phyloP scores from a whole-genome alignment of 2,113 vertebrate species.

The Pyxicephalus adspersus region DNA sequence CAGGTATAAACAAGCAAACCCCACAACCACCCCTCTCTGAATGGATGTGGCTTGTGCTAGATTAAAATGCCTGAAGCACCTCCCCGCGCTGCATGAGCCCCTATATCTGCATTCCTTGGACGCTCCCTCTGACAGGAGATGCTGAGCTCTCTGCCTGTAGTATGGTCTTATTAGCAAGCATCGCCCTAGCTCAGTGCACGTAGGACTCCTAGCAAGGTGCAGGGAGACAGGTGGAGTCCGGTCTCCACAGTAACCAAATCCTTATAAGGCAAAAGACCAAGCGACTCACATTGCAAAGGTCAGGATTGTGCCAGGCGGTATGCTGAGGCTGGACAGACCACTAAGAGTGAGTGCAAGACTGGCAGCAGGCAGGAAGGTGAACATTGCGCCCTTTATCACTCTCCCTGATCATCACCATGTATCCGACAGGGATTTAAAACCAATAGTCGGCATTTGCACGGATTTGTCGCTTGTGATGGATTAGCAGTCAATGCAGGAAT shows the following conservation, averaged over 20 bases:
- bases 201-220: slow-evolving; percentile 52
- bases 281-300: slow-evolving; percentile 81
- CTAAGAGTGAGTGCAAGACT: slow-evolving; percentile 43
- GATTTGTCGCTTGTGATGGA: slow-evolving; percentile 56
- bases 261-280: slow-evolving; percentile 74
- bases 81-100: slow-evolving; percentile 26
- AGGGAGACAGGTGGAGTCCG: slow-evolving; percentile 88
- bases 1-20: slow-evolving; percentile 23
- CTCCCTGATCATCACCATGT: slow-evolving; percentile 1
- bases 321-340: slow-evolving; percentile 56
- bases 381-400: slow-evolving; percentile 13
- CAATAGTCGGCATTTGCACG: not conserved
- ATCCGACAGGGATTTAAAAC: not conserved
- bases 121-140: not conserved
- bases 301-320: slow-evolving; percentile 61
- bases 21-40: not conserved
- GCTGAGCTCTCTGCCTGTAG: not conserved
- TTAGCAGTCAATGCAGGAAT: slow-evolving; percentile 56
- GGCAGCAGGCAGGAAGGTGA: not conserved
- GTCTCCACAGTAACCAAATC: slow-evolving; percentile 82
- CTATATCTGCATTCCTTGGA: slow-evolving; percentile 42
- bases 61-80: not conserved
- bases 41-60: slow-evolving; percentile 1
- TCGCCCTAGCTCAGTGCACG: slow-evolving; percentile 32
- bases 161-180: not conserved